phyloP scores from a whole-genome alignment of 2,113 vertebrate genomes.

The Ploceus nigricollis region DNA sequence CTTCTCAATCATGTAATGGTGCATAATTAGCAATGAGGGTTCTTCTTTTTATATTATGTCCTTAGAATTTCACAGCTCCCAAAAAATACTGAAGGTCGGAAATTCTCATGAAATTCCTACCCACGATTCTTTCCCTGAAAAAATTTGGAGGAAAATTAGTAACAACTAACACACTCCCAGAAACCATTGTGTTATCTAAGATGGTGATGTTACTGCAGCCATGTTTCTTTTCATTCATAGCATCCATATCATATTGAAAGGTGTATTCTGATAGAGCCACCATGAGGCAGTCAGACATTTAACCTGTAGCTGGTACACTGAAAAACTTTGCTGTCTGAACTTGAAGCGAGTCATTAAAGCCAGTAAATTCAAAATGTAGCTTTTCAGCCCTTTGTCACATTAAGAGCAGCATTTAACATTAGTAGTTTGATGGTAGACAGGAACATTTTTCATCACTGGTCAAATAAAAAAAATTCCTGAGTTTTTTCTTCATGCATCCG shows the following conservation, averaged over 20 bases:
- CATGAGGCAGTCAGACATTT: neutral
- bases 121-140: neutral
- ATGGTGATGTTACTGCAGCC: neutral
- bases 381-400: neutral
- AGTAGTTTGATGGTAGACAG: neutral
- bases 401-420: neutral
- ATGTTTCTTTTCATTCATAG: neutral
- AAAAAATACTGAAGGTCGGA: neutral
- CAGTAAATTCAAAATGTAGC: neutral
- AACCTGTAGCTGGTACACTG: neutral
- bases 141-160: neutral
- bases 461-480: slow-evolving; percentile 2
- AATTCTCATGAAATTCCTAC: neutral
- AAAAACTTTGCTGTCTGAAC: neutral
- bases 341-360: neutral
- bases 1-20: neutral
- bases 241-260: neutral
- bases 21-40: neutral
- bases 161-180: neutral
- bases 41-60: neutral
- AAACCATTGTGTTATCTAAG: neutral
- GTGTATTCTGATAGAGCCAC: neutral
- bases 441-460: neutral
- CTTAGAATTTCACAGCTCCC: neutral
- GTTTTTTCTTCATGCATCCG: slow-evolving; percentile 57